Evolutionary conservation across 2,113 vertebrate species (phyloP).

Genomic region (Cynocephalus volans): DNA sequence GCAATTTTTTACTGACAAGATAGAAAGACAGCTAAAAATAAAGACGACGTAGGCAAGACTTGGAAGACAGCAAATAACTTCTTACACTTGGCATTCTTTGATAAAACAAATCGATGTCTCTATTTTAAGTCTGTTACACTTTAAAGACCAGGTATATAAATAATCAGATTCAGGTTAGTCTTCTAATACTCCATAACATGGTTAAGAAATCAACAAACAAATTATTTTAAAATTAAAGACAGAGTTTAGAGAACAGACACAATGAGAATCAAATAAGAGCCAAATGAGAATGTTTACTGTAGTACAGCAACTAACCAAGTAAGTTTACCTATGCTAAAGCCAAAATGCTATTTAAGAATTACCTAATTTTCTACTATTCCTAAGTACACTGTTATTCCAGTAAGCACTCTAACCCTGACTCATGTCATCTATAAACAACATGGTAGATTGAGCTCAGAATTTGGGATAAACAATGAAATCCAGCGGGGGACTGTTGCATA

Average conservation of each 20-base stretch:
- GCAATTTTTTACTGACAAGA: neutral
- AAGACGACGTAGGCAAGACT: neutral
- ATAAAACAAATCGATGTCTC: neutral
- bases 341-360: conserved; percentile 1
- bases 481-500: neutral
- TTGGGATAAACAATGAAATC: neutral
- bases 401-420: neutral
- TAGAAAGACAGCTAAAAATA: neutral
- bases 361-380: neutral
- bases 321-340: neutral
- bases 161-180: conserved; percentile 9
- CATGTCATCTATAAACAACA: neutral
- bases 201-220: neutral
- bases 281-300: neutral
- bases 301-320: neutral
- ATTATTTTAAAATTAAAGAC: conserved; percentile 6
- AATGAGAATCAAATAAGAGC: neutral
- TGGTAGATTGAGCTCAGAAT: neutral
- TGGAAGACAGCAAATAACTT: conserved; percentile 33
- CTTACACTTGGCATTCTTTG: neutral
- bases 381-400: neutral
- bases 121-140: conserved; percentile 25
- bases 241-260: neutral
- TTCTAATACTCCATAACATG: neutral
- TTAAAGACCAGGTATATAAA: conserved; percentile 44